Conservation (phyloP, 2,888 invertebrate genomes). For the Tipula confusa region DNA sequence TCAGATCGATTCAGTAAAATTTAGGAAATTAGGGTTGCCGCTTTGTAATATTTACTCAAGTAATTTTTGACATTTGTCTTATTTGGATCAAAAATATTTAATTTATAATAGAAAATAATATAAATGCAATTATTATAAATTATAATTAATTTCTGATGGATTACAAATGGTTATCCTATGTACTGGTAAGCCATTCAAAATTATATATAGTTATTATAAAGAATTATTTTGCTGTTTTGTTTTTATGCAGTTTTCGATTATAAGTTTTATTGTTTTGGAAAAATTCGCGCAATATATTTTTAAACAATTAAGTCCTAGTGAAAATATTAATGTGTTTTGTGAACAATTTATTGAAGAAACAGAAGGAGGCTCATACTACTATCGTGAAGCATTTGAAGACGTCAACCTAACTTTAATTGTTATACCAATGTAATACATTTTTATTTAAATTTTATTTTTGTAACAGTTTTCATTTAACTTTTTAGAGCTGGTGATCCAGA, state of each 20-base stretch:
- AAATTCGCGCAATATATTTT: background rate
- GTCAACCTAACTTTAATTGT: background rate
- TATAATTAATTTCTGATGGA: background rate
- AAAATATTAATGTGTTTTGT: background rate
- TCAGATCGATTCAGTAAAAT: background rate
- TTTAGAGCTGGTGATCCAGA: constrained; percentile 27
- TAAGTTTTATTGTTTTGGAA: background rate
- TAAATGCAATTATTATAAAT: background rate
- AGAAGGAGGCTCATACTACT: background rate
- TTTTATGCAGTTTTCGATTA: background rate
- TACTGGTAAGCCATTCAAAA: background rate
- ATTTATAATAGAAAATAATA: background rate
- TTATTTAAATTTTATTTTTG: background rate
- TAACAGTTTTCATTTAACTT: background rate
- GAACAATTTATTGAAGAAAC: background rate
- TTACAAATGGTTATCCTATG: background rate
- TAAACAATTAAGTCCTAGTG: background rate
- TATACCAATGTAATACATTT: background rate
- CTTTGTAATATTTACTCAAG: background rate
- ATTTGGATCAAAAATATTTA: background rate
- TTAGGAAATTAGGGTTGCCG: background rate
- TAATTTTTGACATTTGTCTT: background rate
- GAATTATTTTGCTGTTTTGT: background rate
- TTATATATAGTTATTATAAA: background rate
- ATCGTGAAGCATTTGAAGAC: background rate